A percentile compares a stretch with the other conserved stretches of the same genome.
These are phyloP conservation scores for Synergus umbraculus DNA, from an alignment of 2,888 invertebrate genomes.

Conservation along the genomic window DNA sequence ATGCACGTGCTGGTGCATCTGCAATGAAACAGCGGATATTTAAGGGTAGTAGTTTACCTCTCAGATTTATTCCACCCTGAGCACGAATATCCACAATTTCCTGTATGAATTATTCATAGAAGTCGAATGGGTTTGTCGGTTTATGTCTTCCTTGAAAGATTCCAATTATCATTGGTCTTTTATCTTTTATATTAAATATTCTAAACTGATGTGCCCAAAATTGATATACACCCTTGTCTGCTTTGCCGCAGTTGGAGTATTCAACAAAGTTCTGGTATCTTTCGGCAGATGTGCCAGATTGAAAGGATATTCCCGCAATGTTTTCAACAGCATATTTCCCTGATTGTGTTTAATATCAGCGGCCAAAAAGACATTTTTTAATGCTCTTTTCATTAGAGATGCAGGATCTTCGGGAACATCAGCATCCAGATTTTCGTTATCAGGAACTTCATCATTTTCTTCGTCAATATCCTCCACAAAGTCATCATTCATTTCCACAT, in stretches of 20 bases:
- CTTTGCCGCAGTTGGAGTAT: conserved; percentile 43
- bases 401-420: not conserved
- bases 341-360: conserved; percentile 41
- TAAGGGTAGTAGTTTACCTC: too few species aligned
- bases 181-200: conserved; percentile 43
- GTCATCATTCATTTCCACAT: too few species aligned
- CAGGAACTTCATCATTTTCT: not conserved
- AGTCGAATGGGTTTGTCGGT: conserved; percentile 42
- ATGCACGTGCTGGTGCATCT: too few species aligned
- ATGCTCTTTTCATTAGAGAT: not conserved
- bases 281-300: conserved; percentile 45
- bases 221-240: conserved; percentile 33
- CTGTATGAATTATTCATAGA: conserved; percentile 44
- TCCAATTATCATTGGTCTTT: conserved; percentile 47
- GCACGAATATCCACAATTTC: not conserved
- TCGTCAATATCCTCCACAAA: too few species aligned
- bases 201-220: conserved; percentile 52
- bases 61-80: too few species aligned
- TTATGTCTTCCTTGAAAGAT: conserved; percentile 44
- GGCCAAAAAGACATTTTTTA: not conserved
- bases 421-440: not conserved
- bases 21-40: too few species aligned
- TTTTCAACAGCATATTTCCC: conserved; percentile 44
- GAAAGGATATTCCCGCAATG: conserved; percentile 42
- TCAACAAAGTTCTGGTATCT: conserved; percentile 45